Base-by-base conservation (phyloP, 2,888 invertebrate species). In the Lampropteryx suffumata region DNA sequence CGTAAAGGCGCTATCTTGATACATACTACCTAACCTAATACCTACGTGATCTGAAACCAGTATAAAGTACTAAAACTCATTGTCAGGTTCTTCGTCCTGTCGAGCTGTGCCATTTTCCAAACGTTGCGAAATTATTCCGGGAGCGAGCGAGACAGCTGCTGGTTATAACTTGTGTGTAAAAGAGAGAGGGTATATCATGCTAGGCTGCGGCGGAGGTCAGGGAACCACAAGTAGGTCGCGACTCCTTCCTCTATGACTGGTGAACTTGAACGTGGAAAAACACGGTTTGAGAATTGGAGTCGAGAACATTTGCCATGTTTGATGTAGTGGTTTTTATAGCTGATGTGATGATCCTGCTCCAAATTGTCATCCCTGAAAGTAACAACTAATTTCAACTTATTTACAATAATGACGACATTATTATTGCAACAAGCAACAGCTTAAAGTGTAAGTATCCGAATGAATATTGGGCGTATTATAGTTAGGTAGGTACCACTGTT, bases 141-240 rank as follows among this genome's bases (percentile, higher is more conserved):
- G 86, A 83, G 82, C 71, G 65, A 89, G 59, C 51, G 80, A 82
- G 87, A 86, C 43, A 55, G 69, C 44, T 48, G 14, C 37, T 47
- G 11, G 26, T 14, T 13, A 0, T 11, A 45, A 35, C 37, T 36
- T 8, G 26, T 11, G 44, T 9, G 82, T 60, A 64, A 10, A 73
- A 85, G 63, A 72, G 73, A 69, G 82, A 80, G 45, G 62, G 47
- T 46, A 30, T 51, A 69, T 37, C 67, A 66, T 76, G 85, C 81
- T 86, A 84, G 84, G 86, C 79, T 84, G 81, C 76, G 70, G 75
- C 76, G 79, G 88, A 87, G 89, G 89, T 90, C 89, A 88, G 81
- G 82, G 89, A 89, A 88, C 90, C 83, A 77, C 84, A 90, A 89
- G 86, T 90, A 76, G 90, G 89, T 85, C 89, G 85, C 87, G 84